Evolutionary conservation across 2,113 vertebrate species (phyloP).

Genomic region (Gambusia affinis): DNA sequence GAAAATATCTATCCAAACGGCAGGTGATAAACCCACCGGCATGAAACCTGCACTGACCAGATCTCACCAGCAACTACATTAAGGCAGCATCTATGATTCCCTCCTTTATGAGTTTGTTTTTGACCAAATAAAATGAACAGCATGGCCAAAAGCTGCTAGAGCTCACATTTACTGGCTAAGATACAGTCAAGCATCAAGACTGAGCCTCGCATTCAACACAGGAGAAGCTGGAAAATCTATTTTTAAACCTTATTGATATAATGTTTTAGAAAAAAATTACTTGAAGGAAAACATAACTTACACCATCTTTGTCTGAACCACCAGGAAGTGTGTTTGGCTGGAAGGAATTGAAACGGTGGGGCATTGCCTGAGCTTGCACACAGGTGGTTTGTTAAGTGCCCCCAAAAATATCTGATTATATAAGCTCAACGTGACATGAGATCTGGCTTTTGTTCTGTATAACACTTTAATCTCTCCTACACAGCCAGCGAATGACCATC

Average conservation of each 20-base stretch:
- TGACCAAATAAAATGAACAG: conserved; percentile 30
- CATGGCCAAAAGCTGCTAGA: conserved; percentile 51
- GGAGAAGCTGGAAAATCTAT: conserved; percentile 48
- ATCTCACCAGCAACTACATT: conserved; percentile 67
- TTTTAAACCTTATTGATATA: conserved; percentile 19
- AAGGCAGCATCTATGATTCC: conserved; percentile 70
- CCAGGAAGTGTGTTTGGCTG: conserved; percentile 8
- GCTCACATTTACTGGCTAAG: conserved; percentile 54
- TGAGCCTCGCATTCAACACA: conserved; percentile 61
- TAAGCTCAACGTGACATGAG: conserved; percentile 8
- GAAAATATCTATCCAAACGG: conserved; percentile 40
- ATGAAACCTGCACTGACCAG: conserved; percentile 32
- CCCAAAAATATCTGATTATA: not conserved
- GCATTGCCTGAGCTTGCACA: not conserved
- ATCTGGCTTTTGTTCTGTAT: conserved; percentile 7
- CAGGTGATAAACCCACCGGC: not conserved
- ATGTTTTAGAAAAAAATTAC: conserved; percentile 40
- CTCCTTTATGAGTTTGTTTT: conserved; percentile 63
- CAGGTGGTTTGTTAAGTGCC: not conserved
- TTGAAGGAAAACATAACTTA: conserved; percentile 30
- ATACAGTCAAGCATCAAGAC: conserved; percentile 62
- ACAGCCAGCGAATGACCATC: not conserved
- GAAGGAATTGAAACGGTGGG: not conserved
- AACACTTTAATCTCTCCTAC: conserved; percentile 14
- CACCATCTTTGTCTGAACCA: not conserved